Evolutionary conservation across 1,140 invertebrate species (phyloP).

Genomic region (Drosophila sp.): DNA sequence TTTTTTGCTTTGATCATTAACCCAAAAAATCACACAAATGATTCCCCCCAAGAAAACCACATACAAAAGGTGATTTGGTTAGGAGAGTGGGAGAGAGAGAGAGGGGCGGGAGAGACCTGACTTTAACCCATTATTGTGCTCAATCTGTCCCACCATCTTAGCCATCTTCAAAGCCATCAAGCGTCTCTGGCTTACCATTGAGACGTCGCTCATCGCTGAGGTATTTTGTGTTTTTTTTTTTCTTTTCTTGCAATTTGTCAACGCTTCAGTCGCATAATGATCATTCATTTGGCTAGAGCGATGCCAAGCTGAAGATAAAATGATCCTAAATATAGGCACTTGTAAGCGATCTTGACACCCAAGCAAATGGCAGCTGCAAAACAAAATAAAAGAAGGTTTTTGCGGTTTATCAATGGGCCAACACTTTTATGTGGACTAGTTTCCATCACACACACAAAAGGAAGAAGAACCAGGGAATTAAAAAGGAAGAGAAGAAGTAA

Average conservation of each 20-base stretch:
- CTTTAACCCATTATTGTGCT: slow-evolving; percentile 51
- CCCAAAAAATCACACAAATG: slow-evolving; percentile 66
- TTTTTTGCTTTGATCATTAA: slow-evolving; percentile 46
- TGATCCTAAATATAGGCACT: slow-evolving; percentile 70
- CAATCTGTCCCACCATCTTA: slow-evolving; percentile 15
- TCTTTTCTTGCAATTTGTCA: slow-evolving; percentile 68
- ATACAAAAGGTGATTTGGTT: slow-evolving; percentile 39
- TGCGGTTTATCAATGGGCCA: slow-evolving; percentile 35
- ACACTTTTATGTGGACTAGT: slow-evolving; percentile 43
- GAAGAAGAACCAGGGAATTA: neutral
- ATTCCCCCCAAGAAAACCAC: slow-evolving; percentile 46
- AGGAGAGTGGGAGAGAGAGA: neutral
- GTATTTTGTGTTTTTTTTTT: slow-evolving; percentile 10
- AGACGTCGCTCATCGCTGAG: slow-evolving; percentile 67
- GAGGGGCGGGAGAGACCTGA: slow-evolving; percentile 9
- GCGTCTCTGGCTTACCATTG: slow-evolving; percentile 56
- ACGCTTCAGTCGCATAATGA: slow-evolving; percentile 69
- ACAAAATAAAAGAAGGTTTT: neutral
- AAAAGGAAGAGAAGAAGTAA: neutral
- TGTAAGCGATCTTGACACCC: slow-evolving; percentile 18
- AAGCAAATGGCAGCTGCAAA: slow-evolving; percentile 15
- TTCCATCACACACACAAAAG: slow-evolving; percentile 29
- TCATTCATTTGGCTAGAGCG: slow-evolving; percentile 66
- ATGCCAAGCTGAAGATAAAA: slow-evolving; percentile 67
- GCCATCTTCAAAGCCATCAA: slow-evolving; percentile 30